Percentiles rank a stretch among this genome's conserved stretches.
These are phyloP conservation scores for Aleiodes sp. DNA, from an alignment of 1,140 invertebrate species.

Conservation along the genomic window DNA sequence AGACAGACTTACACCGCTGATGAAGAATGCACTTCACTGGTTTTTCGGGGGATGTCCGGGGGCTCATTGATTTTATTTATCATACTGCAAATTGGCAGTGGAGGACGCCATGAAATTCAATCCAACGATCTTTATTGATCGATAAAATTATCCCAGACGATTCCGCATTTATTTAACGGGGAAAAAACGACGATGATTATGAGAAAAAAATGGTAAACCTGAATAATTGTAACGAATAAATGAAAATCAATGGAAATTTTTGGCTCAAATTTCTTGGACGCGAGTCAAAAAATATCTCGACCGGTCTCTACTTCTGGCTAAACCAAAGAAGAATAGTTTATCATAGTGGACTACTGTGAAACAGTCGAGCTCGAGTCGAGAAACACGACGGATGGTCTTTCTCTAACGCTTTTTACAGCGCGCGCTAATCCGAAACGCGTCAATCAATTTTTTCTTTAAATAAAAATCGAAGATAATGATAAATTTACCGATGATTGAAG, in stretches of 20 bases:
- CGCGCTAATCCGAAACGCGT: slow-evolving; percentile 18
- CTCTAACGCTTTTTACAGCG: slow-evolving; percentile 36
- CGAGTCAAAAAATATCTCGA: slow-evolving; percentile 34
- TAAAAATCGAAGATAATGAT: too few relatives aligned
- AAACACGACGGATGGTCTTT: slow-evolving; percentile 36
- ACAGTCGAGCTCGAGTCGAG: slow-evolving; percentile 48
- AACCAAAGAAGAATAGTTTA: slow-evolving; percentile 19
- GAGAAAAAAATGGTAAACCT: slow-evolving; percentile 43
- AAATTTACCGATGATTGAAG: too few relatives aligned
- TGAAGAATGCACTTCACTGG: slow-evolving; percentile 40
- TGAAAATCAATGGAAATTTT: slow-evolving; percentile 36
- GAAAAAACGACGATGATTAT: slow-evolving; percentile 24
- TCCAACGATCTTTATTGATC: too few relatives aligned
- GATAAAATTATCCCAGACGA: too few relatives aligned
- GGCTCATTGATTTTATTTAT: too few relatives aligned
- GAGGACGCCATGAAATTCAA: too few relatives aligned
- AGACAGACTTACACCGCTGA: slow-evolving; percentile 42
- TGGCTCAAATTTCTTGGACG: slow-evolving; percentile 33
- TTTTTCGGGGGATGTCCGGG: slow-evolving; percentile 43
- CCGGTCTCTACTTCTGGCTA: not conserved
- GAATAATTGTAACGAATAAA: too few relatives aligned
- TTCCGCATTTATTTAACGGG: too few relatives aligned
- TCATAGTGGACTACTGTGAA: slow-evolving; percentile 10
- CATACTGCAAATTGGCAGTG: too few relatives aligned
- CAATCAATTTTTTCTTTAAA: not conserved